Conservation (phyloP, 2,113 vertebrate species). For the Dolichallabes microphthalmus region DNA sequence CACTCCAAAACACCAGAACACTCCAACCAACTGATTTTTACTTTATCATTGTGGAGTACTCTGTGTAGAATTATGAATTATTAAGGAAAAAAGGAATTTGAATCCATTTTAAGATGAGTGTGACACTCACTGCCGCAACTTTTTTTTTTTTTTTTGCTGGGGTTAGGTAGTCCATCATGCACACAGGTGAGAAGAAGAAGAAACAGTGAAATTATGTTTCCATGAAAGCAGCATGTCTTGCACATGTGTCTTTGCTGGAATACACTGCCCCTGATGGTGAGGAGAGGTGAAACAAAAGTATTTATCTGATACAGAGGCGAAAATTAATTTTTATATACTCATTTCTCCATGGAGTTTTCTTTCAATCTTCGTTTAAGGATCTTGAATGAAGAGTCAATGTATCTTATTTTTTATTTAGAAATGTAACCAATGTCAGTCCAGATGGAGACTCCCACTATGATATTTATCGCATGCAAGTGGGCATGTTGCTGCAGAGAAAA, state of each 20-base stretch:
- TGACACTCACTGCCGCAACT: too few species aligned
- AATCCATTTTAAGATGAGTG: too few species aligned
- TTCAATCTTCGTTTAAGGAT: background rate
- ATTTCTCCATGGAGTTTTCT: slow-evolving; percentile 12
- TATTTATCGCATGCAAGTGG: slow-evolving; percentile 30
- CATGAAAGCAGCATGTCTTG: background rate
- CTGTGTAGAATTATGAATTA: too few species aligned
- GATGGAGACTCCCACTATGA: slow-evolving; percentile 44
- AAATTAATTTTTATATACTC: background rate
- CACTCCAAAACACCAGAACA: too few species aligned
- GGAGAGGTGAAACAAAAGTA: background rate
- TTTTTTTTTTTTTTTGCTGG: too few species aligned
- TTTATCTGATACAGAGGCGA: background rate
- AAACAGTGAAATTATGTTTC: background rate
- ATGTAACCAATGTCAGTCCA: slow-evolving; percentile 24
- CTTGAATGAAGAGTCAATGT: background rate
- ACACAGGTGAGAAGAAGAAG: background rate
- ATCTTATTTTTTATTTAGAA: slow-evolving; percentile 26
- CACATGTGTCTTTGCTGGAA: background rate
- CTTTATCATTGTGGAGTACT: too few species aligned
- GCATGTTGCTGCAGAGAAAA: slow-evolving; percentile 10
- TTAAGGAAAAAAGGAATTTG: too few species aligned
- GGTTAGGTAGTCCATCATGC: background rate
- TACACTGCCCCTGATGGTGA: background rate
- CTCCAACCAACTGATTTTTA: too few species aligned